Conservation (phyloP, 2,113 vertebrate genomes). For the Epinephelus cyanopodus region DNA sequence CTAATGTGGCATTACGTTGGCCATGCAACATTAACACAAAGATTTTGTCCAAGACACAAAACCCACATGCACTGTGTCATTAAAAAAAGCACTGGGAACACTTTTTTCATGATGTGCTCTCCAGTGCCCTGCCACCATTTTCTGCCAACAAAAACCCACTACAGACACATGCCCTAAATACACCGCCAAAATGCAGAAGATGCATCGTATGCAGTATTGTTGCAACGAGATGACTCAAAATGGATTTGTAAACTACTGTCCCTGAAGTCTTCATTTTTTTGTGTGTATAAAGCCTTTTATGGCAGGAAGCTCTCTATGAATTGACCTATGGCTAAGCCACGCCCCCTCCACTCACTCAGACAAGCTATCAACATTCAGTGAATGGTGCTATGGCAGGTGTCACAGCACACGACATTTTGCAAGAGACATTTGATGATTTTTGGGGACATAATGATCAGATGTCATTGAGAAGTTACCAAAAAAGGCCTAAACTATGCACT, state of each 20-base stretch:
- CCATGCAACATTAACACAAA: neutral
- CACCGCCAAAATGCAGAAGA: neutral
- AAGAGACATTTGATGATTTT: too few species aligned
- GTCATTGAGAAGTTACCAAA: too few species aligned
- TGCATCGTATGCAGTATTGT: neutral
- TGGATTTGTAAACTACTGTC: too few species aligned
- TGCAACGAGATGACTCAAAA: neutral
- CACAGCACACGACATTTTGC: too few species aligned
- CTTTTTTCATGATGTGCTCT: neutral
- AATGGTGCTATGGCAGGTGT: too few species aligned
- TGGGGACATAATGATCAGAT: too few species aligned
- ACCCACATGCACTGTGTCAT: neutral
- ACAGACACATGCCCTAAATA: neutral
- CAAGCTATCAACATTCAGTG: too few species aligned
- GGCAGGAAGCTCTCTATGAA: too few species aligned
- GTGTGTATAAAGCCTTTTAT: neutral
- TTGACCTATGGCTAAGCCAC: too few species aligned
- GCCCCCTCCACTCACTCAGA: too few species aligned
- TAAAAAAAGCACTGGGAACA: neutral
- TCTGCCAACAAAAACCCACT: neutral
- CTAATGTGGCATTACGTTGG: too few species aligned
- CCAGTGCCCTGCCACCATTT: neutral
- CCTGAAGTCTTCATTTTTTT: neutral
- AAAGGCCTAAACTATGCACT: too few species aligned
- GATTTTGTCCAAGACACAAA: neutral